Base-by-base conservation (phyloP, 2,113 vertebrate species). In the Sceloporus tristichus region DNA sequence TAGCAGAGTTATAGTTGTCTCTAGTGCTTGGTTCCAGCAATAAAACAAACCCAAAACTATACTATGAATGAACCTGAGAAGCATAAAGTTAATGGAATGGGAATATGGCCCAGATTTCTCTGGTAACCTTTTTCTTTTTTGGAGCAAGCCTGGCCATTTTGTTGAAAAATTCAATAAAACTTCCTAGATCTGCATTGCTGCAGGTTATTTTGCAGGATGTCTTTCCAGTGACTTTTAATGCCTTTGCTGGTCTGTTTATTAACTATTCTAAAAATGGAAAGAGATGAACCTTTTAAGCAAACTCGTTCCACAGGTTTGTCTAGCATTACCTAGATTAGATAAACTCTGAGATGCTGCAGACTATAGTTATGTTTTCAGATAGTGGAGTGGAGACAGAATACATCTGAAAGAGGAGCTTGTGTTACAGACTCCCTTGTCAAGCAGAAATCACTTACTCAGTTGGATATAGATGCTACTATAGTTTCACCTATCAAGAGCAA, bases 291-390 rank as follows among this genome's bases (percentile, higher is more conserved):
- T 84, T 74, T 93, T 87, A 62, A 89, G 27, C 25, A 92, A 92
- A 88, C 90, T 87, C 89, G 81, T 16, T 73, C 34, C 23, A 65
- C 91, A 92, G 42, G 79, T 92, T 95, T 91, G 42, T 89, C 19
- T 70, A 66, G 87, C 91, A 87, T 89, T 93, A 81, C 7, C 23
- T 92, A 82, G 40, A 83, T 84, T 76, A 87, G 9, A 3, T 77
- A 88, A 80, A n/a, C 2, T 21, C 42, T 56, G 0, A 62, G 40
- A 90, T 48, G 81, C 0, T 68, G 14, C 71, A 0, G 19, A 88
- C 87, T 65, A 59, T 8, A 85, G 73, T 62, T 76, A 89, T 86
- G 38, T 34, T 16, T 84, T 14, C 38, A 83, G 42, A 68, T 34
- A 82, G 54, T 74, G 62, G 85, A 91, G 25, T 13, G 76, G 85